Evolutionary conservation across 2,797 vertebrate species (phyloP), one percentile per base, ranked within the genome.

Genomic region (Glossophaga mutica): DNA sequence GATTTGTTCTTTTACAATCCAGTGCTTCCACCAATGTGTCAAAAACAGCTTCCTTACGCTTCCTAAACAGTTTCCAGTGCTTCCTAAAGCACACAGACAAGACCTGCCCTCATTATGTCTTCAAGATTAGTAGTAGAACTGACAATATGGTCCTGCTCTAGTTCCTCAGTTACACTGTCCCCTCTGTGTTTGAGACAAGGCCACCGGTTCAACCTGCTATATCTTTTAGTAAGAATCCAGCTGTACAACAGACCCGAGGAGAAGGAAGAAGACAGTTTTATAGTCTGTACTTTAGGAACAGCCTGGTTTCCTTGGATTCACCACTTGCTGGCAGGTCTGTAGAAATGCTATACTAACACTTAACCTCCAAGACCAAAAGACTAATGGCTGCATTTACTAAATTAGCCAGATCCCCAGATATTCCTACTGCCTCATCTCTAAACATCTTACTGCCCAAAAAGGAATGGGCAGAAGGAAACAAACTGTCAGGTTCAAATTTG

Each of bases 301-400:
- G 18, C 16, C 46, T 65, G 4, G 55, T 83, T 73, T 93, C 68
- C 88, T 79, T 95, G 78, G 70, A 29, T 91, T 94, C 32, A 86
- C 21, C 55, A 57, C 86, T 78, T 78, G 77, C 59, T 77, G 48
- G 22, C 70, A 62, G 37, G 65, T 18, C 32, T 62, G 52, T 19
- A 16, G 77, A 93, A 87, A 94, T 73, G 65, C 34, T 78, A 91
- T 0, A 59, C 42, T 55, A 93, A 62, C 52, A 93, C 44, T 85
- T 96, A 88, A 79, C 62, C 71, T 78, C 78, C 9, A 81, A n/a
- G 26, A 84, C 83, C 21, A 48, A 82, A 97, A 92, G 50, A 70
- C n/a, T 68, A 46, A 87, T 19, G n/a, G 92, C 44, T 62, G 92
- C 44, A 76, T 67, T 93, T 91, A 82, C 7, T 85, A 91, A 92